phyloP scores from a whole-genome alignment of 23 tunicate species.

The Ciona savignyi region DNA sequence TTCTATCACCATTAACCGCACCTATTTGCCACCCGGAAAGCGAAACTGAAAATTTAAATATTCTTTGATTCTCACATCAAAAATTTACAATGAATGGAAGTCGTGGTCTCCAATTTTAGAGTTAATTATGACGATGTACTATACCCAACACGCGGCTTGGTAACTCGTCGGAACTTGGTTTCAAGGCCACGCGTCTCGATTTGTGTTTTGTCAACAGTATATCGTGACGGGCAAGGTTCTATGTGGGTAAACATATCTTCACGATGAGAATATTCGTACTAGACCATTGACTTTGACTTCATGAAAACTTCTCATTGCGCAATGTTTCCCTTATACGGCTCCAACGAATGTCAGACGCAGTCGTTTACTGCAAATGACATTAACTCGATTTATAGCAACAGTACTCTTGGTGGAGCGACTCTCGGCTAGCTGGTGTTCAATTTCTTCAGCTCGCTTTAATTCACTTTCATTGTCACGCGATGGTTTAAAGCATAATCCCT shows the following conservation, averaged over 20 bases:
- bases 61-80: too few relatives aligned
- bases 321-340: neutral
- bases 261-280: too few relatives aligned
- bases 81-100: too few relatives aligned
- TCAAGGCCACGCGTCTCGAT: neutral
- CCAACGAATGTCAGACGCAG: too few relatives aligned
- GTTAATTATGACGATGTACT: too few relatives aligned
- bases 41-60: too few relatives aligned
- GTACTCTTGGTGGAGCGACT: neutral
- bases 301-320: too few relatives aligned
- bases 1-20: too few relatives aligned
- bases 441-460: neutral
- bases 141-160: too few relatives aligned
- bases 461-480: neutral
- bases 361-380: neutral
- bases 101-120: too few relatives aligned
- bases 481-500: neutral
- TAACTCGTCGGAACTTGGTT: neutral
- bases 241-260: neutral
- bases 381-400: neutral
- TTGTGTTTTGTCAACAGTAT: neutral
- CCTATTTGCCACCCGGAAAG: too few relatives aligned
- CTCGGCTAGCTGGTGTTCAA: neutral
- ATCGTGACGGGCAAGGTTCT: constrained; percentile 1
- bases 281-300: too few relatives aligned